Evolutionary conservation across 1,140 invertebrate genomes (phyloP), one percentile per base, ranked within the genome.

Genomic region (Zaprionus ornatus): DNA sequence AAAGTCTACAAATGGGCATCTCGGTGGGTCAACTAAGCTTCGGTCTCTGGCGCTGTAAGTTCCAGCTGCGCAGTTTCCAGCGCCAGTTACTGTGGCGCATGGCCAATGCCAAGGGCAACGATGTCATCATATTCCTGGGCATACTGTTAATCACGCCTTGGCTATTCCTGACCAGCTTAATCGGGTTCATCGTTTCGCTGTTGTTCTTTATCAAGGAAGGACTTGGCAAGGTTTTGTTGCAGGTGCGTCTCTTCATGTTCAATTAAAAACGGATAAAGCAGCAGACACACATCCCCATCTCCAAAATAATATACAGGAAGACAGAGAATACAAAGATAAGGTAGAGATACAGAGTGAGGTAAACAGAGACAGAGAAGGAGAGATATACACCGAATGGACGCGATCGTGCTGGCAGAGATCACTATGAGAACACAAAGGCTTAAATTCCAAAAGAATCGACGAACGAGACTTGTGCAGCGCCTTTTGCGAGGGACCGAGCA

Each of bases 31-130:
- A 65, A 29, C 7, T 62, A n/a, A 72, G 70, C 55, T 63, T 75
- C 9, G 56, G 67, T 1, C 17, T 84, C 2, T 62, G 74, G 74
- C 74, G 68, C 21, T 60, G 50, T 57, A 75, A 75, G 37, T 88
- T 70, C n/a, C 74, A 79, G 37, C 19, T 84, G 64, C 84, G 84
- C 55, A 72, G 37, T 50, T 15, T 62, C 2, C 37, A 78, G 50
- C 84, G 84, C 7, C 56, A 80, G 10, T 10, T 87, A 23, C 77
- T 87, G 10, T 87, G 84, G 84, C 74, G 84, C 55, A 60, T 88
- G 68, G 73, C 80, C 68, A 84, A 80, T 56, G 70, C 74, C 48
- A 88, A 80, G 52, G 74, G 55, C 2, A 70, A 88, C 32, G 84
- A 87, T n/a, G 57, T 69, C 0, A 0, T 88, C 2, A 32, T 88